phyloP scores from a whole-genome alignment of 2,888 invertebrate genomes.

The Ctena decussata region DNA sequence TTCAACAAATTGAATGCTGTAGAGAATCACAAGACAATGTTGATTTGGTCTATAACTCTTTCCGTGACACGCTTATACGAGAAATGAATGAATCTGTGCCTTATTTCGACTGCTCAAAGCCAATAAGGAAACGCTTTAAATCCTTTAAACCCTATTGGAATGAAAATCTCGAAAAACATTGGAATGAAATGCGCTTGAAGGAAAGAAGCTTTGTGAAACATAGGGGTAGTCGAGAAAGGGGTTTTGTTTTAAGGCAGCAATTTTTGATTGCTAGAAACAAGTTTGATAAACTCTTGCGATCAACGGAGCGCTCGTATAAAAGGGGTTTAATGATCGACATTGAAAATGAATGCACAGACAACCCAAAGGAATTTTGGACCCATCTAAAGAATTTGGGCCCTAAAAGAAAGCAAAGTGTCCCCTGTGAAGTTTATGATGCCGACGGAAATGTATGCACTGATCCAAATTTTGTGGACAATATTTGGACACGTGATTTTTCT shows the following conservation, averaged over 20 bases:
- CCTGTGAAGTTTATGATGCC: slow-evolving; percentile 15
- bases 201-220: not conserved
- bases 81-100: not conserved
- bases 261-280: not conserved
- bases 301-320: not conserved
- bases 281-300: not conserved
- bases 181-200: slow-evolving; percentile 11
- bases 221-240: not conserved
- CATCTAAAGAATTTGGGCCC: slow-evolving; percentile 25
- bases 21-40: not conserved
- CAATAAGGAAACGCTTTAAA: not conserved
- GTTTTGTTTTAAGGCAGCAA: not conserved
- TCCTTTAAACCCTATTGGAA: slow-evolving; percentile 12
- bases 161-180: slow-evolving; percentile 1
- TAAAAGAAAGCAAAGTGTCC: slow-evolving; percentile 1
- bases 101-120: not conserved
- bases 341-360: slow-evolving; percentile 11
- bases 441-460: not conserved
- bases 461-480: not conserved
- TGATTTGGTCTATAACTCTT: not conserved
- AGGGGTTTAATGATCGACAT: slow-evolving; percentile 12
- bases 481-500: not conserved
- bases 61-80: not conserved
- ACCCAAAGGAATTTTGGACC: slow-evolving; percentile 25
- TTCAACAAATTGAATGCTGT: not conserved